These are phyloP conservation scores for Hirundo rustica DNA, from an alignment of 2,797 vertebrate species.

Conservation along the genomic window DNA sequence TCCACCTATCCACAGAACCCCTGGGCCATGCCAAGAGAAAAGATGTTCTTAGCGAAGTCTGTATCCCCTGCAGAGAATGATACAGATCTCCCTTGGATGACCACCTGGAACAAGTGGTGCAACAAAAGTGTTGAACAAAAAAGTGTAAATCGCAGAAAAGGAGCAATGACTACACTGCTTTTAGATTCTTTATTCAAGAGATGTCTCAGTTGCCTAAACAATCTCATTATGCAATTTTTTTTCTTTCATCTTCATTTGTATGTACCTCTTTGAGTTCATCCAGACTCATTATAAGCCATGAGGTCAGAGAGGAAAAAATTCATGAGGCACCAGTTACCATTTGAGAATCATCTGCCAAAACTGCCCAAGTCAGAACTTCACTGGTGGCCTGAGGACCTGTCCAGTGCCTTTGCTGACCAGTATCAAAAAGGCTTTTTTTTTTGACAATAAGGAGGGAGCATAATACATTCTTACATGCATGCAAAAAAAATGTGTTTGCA, in stretches of 20 bases:
- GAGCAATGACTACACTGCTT: neutral
- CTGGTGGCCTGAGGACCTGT: neutral
- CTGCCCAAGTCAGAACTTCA: neutral
- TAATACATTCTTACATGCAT: neutral
- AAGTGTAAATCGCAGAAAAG: neutral
- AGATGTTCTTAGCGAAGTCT: neutral
- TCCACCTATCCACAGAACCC: neutral
- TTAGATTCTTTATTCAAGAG: neutral
- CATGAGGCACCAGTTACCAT: neutral
- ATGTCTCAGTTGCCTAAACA: neutral
- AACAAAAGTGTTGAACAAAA: neutral
- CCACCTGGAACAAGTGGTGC: neutral
- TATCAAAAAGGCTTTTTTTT: neutral
- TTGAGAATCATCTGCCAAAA: conserved; percentile 6
- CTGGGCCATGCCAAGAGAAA: neutral
- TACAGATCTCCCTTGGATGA: neutral
- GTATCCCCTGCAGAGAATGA: neutral
- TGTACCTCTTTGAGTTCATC: neutral
- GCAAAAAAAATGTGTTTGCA: neutral
- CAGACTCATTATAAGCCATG: neutral
- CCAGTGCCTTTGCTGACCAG: neutral
- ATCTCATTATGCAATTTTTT: neutral
- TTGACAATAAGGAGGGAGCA: neutral
- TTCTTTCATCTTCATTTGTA: neutral
- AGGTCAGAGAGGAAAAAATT: neutral